A percentile compares a stretch with the other conserved stretches of the same genome.
phyloP scores from a whole-genome alignment of 2,888 invertebrate genomes.

The Meloe dianella region DNA sequence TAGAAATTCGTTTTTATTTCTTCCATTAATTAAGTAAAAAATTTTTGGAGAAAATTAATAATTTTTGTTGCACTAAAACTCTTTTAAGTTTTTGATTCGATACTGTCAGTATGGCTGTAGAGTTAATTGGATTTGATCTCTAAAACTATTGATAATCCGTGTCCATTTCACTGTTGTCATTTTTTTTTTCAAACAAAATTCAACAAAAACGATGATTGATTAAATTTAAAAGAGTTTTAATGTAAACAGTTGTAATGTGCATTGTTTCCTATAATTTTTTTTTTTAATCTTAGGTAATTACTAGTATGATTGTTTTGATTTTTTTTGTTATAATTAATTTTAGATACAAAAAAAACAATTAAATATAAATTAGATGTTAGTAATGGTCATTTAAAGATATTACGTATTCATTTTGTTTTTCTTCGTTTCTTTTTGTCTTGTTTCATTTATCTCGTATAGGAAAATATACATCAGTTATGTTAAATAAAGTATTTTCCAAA shows the following conservation, averaged over 20 bases:
- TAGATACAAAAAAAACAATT: conserved; percentile 32
- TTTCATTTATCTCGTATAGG: conserved; percentile 29
- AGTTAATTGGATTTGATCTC: conserved; percentile 14
- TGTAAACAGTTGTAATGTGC: conserved; percentile 36
- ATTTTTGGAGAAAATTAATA: neutral
- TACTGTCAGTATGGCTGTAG: conserved; percentile 20
- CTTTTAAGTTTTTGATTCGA: conserved; percentile 23
- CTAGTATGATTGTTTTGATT: conserved; percentile 38
- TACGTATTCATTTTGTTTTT: conserved; percentile 7
- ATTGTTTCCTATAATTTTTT: conserved; percentile 29
- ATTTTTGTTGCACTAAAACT: conserved; percentile 21
- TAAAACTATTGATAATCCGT: conserved; percentile 1
- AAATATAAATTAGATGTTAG: conserved; percentile 39
- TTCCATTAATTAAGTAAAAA: neutral
- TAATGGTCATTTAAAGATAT: conserved; percentile 32
- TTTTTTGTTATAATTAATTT: conserved; percentile 39
- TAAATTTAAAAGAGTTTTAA: conserved; percentile 30
- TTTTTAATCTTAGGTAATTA: conserved; percentile 37
- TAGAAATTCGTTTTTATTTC: conserved; percentile 22
- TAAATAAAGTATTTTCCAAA: conserved; percentile 51
- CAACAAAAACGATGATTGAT: neutral
- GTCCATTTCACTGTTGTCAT: neutral
- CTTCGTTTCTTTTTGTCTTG: conserved; percentile 26
- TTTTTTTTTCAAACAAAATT: neutral
- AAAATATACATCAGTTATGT: conserved; percentile 46